phyloP scores from a whole-genome alignment of 2,888 invertebrate species.

The Eupithecia insigniata region DNA sequence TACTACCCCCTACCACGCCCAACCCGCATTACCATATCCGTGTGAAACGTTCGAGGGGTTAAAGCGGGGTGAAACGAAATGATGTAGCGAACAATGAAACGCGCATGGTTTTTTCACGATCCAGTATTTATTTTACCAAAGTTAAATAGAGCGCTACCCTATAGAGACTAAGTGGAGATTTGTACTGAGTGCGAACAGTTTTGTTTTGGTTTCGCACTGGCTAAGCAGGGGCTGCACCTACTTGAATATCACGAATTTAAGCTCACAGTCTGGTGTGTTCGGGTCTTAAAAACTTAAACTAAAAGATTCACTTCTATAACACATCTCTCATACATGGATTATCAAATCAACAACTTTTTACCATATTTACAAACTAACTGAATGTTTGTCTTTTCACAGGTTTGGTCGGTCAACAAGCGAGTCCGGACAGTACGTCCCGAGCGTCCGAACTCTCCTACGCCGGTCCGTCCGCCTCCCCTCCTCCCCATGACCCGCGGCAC shows the following conservation, averaged over 20 bases:
- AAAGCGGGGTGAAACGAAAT: constrained; percentile 31
- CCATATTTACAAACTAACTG: background rate
- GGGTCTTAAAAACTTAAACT: too few relatives aligned
- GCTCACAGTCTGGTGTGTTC: too few relatives aligned
- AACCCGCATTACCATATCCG: constrained; percentile 68
- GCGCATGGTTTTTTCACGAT: constrained; percentile 73
- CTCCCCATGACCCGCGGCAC: constrained; percentile 63
- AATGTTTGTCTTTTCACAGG: constrained; percentile 65
- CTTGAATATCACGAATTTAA: constrained; percentile 16
- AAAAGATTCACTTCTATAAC: background rate
- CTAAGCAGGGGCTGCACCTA: constrained; percentile 25
- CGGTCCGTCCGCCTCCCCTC: constrained; percentile 73
- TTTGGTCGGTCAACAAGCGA: constrained; percentile 87
- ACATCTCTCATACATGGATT: background rate
- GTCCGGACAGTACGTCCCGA: constrained; percentile 94
- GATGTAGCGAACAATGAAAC: constrained; percentile 64
- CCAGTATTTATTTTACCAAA: constrained; percentile 67
- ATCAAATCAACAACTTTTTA: background rate
- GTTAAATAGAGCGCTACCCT: constrained; percentile 73
- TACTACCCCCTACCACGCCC: constrained; percentile 65
- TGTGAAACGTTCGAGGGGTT: constrained; percentile 78
- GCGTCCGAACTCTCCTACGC: constrained; percentile 89
- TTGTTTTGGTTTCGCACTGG: constrained; percentile 46
- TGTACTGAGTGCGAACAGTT: constrained; percentile 62
- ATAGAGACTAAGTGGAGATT: constrained; percentile 72